Evolutionary conservation across 1,140 invertebrate genomes (phyloP).

Genomic region (Philaenus spumarius): DNA sequence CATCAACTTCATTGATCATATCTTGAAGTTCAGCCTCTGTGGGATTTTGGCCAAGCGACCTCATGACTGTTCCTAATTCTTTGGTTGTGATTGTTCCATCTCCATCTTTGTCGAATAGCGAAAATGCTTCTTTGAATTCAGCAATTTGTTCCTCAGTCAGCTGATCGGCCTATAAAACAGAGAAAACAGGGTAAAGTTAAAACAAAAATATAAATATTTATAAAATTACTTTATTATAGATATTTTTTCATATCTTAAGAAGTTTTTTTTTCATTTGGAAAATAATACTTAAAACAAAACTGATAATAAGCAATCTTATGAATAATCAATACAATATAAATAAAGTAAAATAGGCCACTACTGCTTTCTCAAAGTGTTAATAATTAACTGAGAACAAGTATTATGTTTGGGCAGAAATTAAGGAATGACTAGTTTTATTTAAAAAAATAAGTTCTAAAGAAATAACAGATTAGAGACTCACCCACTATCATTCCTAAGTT

Average conservation of each 20-base stretch:
- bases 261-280: background rate
- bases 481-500: too few species aligned
- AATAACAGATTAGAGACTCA: too few species aligned
- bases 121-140: constrained; percentile 99
- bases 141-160: constrained; percentile 97
- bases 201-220: background rate
- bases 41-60: constrained; percentile 97
- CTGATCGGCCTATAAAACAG: constrained; percentile 79
- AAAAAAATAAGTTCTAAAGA: too few species aligned
- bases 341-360: too few species aligned
- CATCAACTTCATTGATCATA: constrained; percentile 99
- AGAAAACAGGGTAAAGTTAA: constrained; percentile 10
- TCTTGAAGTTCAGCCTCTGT: constrained; percentile 99
- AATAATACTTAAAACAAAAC: too few species aligned
- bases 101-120: constrained; percentile 98
- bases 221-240: background rate
- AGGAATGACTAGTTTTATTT: too few species aligned
- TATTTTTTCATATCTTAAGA: constrained; percentile 10
- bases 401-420: too few species aligned
- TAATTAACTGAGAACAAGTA: too few species aligned
- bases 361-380: too few species aligned
- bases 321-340: too few species aligned
- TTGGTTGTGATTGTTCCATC: constrained; percentile 99
- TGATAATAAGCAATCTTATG: too few species aligned
- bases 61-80: constrained; percentile 98